Evolutionary conservation across 2,113 vertebrate species (phyloP), one percentile per base, ranked within the genome.

Genomic region (Tupaia chinensis): DNA sequence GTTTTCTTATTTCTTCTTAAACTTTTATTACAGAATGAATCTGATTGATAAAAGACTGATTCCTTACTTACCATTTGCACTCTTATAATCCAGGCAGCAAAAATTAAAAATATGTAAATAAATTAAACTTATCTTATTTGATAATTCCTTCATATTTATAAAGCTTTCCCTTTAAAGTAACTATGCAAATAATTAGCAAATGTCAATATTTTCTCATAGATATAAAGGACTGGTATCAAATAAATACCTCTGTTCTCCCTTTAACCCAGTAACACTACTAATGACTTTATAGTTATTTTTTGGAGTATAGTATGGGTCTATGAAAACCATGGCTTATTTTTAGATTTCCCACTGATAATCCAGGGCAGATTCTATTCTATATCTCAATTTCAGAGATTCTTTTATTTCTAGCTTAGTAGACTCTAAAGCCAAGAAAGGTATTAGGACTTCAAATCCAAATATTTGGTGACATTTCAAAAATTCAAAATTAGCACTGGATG

Each of bases 31-130:
- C 15, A 29, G 34, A 96, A 90, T 60, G 89, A 93, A 90, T 56
- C 34, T 77, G 54, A 53, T 65, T 56, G 4, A 58, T 68, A 63
- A 88, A 89, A 89, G 69, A 58, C 0, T 74, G 8, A 89, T 84
- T 94, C 34, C 66, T 96, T 87, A 98, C 97, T 97, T 97, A 98
- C 97, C 97, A 96, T 97, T 86, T 96, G 86, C 34, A 96, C 87
- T 93, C 96, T 94, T 97, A 97, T 83, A 76, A 96, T 98, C 98
- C 98, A 97, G 76, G 98, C 95, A 98, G 98, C 98, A 98, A 98
- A 97, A 97, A 96, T 94, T 58, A 97, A 97, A 97, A 98, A 97
- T 66, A 97, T 95, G 81, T 84, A 94, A 78, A 32, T 92, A 86
- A 95, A 93, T 91, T 96, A 83, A 96, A 74, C 44, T 87, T 94